Conservation (phyloP, 1,140 invertebrate species). For the Cepaea nemoralis region DNA sequence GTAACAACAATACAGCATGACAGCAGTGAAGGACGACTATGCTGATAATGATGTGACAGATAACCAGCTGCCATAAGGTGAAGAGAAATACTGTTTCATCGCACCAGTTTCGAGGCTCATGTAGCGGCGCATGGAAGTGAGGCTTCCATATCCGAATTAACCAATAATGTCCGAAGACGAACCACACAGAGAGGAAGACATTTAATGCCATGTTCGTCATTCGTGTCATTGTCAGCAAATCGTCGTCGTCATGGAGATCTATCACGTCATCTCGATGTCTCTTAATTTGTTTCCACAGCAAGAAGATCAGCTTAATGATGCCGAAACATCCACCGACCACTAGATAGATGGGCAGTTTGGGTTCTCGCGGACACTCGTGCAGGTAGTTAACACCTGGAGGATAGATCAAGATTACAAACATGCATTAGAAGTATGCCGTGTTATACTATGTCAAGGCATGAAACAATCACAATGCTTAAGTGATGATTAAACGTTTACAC, state of each 20-base stretch:
- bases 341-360: conserved; percentile 66
- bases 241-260: conserved; percentile 51
- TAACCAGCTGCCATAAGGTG: conserved; percentile 76
- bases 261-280: conserved; percentile 48
- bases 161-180: conserved; percentile 79
- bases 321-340: conserved; percentile 65
- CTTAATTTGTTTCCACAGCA: conserved; percentile 53
- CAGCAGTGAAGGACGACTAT: conserved; percentile 35
- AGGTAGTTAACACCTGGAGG: conserved; percentile 64
- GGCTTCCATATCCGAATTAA: conserved; percentile 58
- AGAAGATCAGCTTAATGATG: conserved; percentile 55
- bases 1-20: conserved; percentile 53
- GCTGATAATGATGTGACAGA: conserved; percentile 50
- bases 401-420: too few relatives aligned
- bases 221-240: conserved; percentile 48
- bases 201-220: conserved; percentile 67
- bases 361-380: conserved; percentile 63
- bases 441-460: too few relatives aligned
- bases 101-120: conserved; percentile 71
- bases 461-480: too few relatives aligned
- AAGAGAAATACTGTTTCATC: conserved; percentile 64
- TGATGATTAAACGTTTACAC: too few relatives aligned
- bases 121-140: conserved; percentile 74
- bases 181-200: conserved; percentile 74
- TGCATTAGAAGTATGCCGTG: too few relatives aligned